Conservation (phyloP, 2,888 invertebrate genomes). For the Odontomyia ornata region DNA sequence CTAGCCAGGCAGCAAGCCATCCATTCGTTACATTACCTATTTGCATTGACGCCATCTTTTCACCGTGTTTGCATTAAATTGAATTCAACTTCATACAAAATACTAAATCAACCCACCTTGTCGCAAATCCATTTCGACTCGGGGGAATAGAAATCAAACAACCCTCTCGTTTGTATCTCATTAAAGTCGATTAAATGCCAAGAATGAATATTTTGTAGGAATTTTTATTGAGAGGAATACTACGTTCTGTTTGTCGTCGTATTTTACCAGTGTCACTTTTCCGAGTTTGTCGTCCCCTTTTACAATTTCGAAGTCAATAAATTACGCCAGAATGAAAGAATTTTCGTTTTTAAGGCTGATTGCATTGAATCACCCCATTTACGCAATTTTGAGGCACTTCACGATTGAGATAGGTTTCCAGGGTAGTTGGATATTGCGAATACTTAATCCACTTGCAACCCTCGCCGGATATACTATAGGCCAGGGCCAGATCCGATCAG, state of each 20-base stretch:
- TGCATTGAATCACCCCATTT: slow-evolving; percentile 26
- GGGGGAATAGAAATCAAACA: slow-evolving; percentile 8
- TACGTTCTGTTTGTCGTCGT: not conserved
- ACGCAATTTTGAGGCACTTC: not conserved
- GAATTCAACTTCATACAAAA: slow-evolving; percentile 6
- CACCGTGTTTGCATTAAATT: slow-evolving; percentile 25
- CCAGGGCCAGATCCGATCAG: not conserved
- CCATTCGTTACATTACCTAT: not conserved
- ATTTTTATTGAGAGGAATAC: not conserved
- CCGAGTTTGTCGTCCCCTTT: not conserved
- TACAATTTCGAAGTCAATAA: slow-evolving; percentile 20
- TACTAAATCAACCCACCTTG: slow-evolving; percentile 15
- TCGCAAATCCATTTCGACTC: not conserved
- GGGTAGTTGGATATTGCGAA: not conserved
- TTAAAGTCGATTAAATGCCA: not conserved
- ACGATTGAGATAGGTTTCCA: not conserved
- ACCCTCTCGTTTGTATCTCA: slow-evolving; percentile 8
- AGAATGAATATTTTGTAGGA: not conserved
- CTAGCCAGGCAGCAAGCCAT: not conserved
- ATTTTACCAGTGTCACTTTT: not conserved
- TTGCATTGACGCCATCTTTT: slow-evolving; percentile 19
- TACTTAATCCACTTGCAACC: slow-evolving; percentile 26
- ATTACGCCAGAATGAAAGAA: slow-evolving; percentile 19
- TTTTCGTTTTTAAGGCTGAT: slow-evolving; percentile 9
- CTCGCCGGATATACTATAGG: not conserved